Evolutionary conservation across 2,113 vertebrate species (phyloP).

Genomic region (Atractosteus spatula): DNA sequence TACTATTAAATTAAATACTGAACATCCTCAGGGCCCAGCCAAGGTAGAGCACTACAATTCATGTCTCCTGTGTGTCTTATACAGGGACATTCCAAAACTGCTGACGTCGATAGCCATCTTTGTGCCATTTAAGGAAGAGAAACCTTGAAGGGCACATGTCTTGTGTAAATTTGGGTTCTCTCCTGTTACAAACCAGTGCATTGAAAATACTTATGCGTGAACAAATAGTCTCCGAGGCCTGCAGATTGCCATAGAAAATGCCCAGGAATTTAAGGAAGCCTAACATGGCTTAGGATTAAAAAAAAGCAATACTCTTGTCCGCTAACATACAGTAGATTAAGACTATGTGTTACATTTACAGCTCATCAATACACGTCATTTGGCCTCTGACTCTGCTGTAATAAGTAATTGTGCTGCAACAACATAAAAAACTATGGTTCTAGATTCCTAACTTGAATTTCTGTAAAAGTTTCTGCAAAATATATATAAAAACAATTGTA

Average conservation of each 20-base stretch:
- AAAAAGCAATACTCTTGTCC: constrained; percentile 36
- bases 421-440: constrained; percentile 43
- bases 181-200: constrained; percentile 30
- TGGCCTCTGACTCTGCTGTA: constrained; percentile 29
- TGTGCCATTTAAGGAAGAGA: no score
- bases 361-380: neutral
- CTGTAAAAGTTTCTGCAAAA: constrained; percentile 63
- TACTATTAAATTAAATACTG: neutral
- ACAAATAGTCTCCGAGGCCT: no score
- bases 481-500: constrained; percentile 57
- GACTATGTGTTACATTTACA: constrained; percentile 12
- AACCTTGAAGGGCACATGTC: no score
- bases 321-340: constrained; percentile 26
- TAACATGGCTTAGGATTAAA: no score
- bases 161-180: constrained; percentile 16
- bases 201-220: constrained; percentile 19
- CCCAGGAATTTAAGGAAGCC: no score
- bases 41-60: no score
- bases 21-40: neutral
- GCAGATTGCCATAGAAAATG: no score
- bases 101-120: no score
- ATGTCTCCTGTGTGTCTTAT: no score
- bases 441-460: constrained; percentile 47
- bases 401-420: constrained; percentile 20
- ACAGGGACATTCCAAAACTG: no score